phyloP scores from a whole-genome alignment of 2,888 invertebrate species.

The Anaspis maculata region DNA sequence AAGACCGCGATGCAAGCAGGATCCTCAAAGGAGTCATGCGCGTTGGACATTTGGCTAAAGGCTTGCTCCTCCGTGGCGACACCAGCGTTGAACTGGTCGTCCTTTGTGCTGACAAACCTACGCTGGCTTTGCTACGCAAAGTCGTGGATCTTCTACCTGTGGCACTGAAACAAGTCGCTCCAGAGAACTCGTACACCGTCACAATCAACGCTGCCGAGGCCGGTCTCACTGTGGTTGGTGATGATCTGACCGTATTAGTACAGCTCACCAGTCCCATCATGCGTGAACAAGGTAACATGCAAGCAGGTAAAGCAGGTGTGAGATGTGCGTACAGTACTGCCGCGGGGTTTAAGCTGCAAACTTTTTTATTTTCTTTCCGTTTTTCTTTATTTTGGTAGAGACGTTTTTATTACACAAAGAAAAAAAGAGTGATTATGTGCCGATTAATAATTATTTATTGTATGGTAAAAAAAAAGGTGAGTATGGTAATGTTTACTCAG shows the following conservation, averaged over 20 bases:
- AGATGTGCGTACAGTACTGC: slow-evolving; percentile 36
- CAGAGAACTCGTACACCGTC: slow-evolving; percentile 74
- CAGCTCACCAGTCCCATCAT: slow-evolving; percentile 89
- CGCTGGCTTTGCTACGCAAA: slow-evolving; percentile 74
- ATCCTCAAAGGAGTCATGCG: slow-evolving; percentile 94
- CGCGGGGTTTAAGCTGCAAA: slow-evolving; percentile 41
- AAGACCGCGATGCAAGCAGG: slow-evolving; percentile 54
- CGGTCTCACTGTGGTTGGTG: slow-evolving; percentile 75
- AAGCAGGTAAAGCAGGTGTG: slow-evolving; percentile 6
- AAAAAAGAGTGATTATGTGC: slow-evolving; percentile 5
- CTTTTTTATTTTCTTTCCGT: slow-evolving; percentile 10
- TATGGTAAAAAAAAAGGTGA: too few relatives aligned
- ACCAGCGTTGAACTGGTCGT: slow-evolving; percentile 87
- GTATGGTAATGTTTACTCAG: too few relatives aligned
- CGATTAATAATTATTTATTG: too few relatives aligned
- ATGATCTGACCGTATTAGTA: slow-evolving; percentile 71
- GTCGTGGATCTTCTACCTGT: slow-evolving; percentile 73
- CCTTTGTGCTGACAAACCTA: slow-evolving; percentile 91
- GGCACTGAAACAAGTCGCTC: slow-evolving; percentile 63
- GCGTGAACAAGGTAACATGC: slow-evolving; percentile 64
- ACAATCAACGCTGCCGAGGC: slow-evolving; percentile 78
- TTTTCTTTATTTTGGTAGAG: slow-evolving; percentile 5
- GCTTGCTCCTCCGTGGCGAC: slow-evolving; percentile 84
- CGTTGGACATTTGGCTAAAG: slow-evolving; percentile 85
- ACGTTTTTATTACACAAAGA: slow-evolving; percentile 2